A percentile compares a stretch with the other conserved stretches of the same genome.
Evolutionary conservation across 2,888 invertebrate species (phyloP).

Genomic region (Unio pictorum): DNA sequence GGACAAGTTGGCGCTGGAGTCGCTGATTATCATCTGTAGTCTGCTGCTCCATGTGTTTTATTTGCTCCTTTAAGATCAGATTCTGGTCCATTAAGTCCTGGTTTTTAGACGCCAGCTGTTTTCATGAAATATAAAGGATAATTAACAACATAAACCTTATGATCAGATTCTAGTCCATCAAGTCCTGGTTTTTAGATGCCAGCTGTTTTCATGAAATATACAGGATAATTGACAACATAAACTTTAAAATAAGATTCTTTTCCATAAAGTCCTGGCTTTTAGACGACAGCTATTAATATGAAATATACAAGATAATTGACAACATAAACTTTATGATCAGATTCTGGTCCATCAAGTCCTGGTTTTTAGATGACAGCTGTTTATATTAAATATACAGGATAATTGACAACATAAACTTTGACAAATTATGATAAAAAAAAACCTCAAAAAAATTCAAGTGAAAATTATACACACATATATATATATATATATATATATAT

Average conservation of each 20-base stretch:
- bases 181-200: conserved; percentile 60
- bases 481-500: no score
- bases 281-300: conserved; percentile 47
- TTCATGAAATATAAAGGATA: neutral
- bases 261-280: conserved; percentile 66
- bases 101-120: conserved; percentile 58
- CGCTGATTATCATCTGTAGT: conserved; percentile 49
- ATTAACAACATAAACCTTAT: conserved; percentile 15
- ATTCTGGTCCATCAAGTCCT: conserved; percentile 63
- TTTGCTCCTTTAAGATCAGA: conserved; percentile 53
- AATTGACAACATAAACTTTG: no score
- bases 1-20: conserved; percentile 57
- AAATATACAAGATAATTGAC: no score
- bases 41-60: conserved; percentile 53
- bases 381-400: no score
- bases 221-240: no score
- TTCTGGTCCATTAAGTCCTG: conserved; percentile 64
- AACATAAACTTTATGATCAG: conserved; percentile 35
- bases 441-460: no score
- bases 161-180: conserved; percentile 59
- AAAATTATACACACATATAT: no score
- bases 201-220: conserved; percentile 40
- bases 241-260: conserved; percentile 49
- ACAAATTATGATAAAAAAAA: no score
- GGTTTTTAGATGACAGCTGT: conserved; percentile 31